Evolutionary conservation across 2,113 vertebrate genomes (phyloP).

Genomic region (Spermophilus dauricus): DNA sequence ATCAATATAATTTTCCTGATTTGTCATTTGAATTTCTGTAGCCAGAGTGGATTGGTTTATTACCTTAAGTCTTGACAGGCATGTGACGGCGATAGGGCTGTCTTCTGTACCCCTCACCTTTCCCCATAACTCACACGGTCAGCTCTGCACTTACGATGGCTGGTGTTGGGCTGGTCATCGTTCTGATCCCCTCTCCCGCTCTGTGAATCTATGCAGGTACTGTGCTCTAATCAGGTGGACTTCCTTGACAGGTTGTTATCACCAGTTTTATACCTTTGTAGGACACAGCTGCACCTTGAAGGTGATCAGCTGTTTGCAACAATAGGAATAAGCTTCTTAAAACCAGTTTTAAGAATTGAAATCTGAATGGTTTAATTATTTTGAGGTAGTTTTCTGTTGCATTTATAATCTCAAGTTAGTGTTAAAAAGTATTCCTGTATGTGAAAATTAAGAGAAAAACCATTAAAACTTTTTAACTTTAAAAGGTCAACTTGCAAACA

Average conservation of each 20-base stretch:
- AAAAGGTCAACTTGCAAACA: not conserved
- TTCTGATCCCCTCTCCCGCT: not conserved
- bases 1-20: not conserved
- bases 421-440: not conserved
- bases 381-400: constrained; percentile 3
- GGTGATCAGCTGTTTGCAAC: not conserved
- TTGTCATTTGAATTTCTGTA: constrained; percentile 12
- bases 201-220: not conserved
- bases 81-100: not conserved
- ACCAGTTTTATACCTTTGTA: not conserved
- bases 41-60: not conserved
- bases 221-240: not conserved
- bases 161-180: not conserved
- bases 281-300: not conserved
- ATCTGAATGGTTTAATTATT: not conserved
- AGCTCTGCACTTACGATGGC: not conserved
- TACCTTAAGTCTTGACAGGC: not conserved
- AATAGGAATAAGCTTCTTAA: not conserved
- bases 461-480: not conserved
- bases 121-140: not conserved
- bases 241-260: not conserved
- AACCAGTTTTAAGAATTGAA: not conserved
- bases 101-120: not conserved
- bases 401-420: constrained; percentile 1
- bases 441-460: not conserved